A percentile compares a stretch with the other conserved stretches of the same genome.
Conservation (phyloP, 2,888 invertebrate species). For the Pseudanteris insignis region DNA sequence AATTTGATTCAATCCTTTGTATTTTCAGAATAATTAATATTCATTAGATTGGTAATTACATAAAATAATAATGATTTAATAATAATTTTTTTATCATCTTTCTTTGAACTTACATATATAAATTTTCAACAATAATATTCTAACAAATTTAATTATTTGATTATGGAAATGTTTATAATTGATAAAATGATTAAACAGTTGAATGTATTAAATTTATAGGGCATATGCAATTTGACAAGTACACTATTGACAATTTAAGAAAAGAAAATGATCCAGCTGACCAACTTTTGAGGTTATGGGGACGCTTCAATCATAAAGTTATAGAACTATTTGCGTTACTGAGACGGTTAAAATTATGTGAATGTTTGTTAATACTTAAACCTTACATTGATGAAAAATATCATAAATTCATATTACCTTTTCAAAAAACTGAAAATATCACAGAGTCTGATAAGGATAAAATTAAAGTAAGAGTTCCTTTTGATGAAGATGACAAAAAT, state of each 20-base stretch:
- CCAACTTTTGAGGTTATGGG: conserved; percentile 1
- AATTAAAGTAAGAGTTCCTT: not conserved
- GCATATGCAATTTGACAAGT: conserved; percentile 3
- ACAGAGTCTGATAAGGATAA: not conserved
- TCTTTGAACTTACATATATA: too few relatives aligned
- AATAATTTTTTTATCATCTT: too few relatives aligned
- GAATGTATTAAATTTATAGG: too few relatives aligned
- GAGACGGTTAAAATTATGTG: not conserved
- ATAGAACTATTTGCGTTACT: not conserved
- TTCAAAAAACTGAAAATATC: not conserved
- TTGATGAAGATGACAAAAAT: too few relatives aligned
- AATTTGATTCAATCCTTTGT: too few relatives aligned
- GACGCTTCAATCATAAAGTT: not conserved
- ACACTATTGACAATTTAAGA: not conserved
- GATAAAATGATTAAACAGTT: not conserved
- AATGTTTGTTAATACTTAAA: not conserved
- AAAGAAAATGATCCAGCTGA: not conserved
- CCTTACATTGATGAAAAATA: not conserved
- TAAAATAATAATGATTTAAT: too few relatives aligned
- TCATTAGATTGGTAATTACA: too few relatives aligned
- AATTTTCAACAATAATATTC: too few relatives aligned
- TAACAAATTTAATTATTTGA: too few relatives aligned
- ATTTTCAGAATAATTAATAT: too few relatives aligned
- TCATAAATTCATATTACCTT: not conserved
- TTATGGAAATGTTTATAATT: too few relatives aligned